Percentiles rank a stretch among this genome's conserved stretches.
phyloP scores from a whole-genome alignment of 2,797 vertebrate genomes.

The Spatula clypeata region DNA sequence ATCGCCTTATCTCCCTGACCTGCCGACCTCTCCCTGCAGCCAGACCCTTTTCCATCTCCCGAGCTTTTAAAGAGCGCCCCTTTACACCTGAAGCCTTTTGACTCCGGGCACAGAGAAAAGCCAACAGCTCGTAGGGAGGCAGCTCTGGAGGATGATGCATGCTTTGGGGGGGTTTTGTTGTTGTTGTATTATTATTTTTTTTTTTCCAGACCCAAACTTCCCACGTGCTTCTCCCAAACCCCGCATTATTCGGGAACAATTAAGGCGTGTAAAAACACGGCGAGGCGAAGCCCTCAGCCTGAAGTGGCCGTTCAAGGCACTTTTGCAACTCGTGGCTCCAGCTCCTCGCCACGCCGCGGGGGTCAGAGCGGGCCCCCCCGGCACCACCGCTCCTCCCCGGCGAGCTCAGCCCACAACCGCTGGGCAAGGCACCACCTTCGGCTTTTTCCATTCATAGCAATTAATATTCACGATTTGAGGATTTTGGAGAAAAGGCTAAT shows the following conservation, averaged over 20 bases:
- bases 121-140: neutral
- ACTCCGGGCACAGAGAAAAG: neutral
- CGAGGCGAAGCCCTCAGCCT: neutral
- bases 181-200: neutral
- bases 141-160: neutral
- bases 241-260: neutral
- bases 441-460: neutral
- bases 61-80: neutral
- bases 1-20: neutral
- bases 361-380: neutral
- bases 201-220: neutral
- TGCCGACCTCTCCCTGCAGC: neutral
- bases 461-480: accelerated
- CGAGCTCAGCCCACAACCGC: neutral
- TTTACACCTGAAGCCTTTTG: neutral
- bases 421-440: neutral
- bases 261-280: slow-evolving; percentile 44
- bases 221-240: slow-evolving; percentile 19
- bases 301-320: neutral
- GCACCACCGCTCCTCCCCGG: neutral
- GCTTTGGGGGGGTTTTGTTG: neutral
- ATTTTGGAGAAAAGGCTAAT: neutral
- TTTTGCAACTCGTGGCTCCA: neutral
- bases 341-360: neutral
- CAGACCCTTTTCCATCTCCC: neutral